Conservation (phyloP, 2,113 vertebrate species). For the Paratilapia polleni region DNA sequence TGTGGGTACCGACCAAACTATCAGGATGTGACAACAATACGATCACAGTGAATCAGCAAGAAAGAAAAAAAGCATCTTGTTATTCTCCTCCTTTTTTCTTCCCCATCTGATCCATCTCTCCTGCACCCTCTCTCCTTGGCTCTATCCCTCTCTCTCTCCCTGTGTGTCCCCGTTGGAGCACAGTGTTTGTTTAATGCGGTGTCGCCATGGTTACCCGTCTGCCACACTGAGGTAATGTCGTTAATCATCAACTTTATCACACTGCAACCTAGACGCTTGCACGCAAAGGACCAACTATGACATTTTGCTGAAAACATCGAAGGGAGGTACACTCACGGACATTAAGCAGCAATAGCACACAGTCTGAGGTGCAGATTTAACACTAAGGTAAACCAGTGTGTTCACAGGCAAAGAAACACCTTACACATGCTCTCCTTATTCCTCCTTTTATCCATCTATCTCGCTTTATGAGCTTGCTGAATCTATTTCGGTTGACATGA, state of each 20-base stretch:
- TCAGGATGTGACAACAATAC: constrained; percentile 24
- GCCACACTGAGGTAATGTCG: constrained; percentile 66
- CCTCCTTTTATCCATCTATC: constrained; percentile 10
- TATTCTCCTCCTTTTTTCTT: neutral
- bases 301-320: constrained; percentile 37
- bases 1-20: constrained; percentile 21
- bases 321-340: neutral
- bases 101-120: constrained; percentile 1
- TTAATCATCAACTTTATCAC: constrained; percentile 77
- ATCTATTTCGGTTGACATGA: constrained; percentile 74
- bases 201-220: constrained; percentile 68
- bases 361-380: neutral
- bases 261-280: constrained; percentile 28
- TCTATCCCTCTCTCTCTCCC: constrained; percentile 4
- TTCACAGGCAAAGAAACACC: neutral
- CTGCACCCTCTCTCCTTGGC: neutral
- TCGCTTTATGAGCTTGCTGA: constrained; percentile 30
- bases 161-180: constrained; percentile 34
- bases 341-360: neutral
- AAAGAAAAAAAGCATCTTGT: constrained; percentile 1
- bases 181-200: constrained; percentile 72
- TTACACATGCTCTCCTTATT: neutral
- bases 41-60: constrained; percentile 9
- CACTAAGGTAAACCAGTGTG: neutral
- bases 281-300: constrained; percentile 13